Conservation (phyloP, 2,888 invertebrate genomes). For the Belgica antarctica region DNA sequence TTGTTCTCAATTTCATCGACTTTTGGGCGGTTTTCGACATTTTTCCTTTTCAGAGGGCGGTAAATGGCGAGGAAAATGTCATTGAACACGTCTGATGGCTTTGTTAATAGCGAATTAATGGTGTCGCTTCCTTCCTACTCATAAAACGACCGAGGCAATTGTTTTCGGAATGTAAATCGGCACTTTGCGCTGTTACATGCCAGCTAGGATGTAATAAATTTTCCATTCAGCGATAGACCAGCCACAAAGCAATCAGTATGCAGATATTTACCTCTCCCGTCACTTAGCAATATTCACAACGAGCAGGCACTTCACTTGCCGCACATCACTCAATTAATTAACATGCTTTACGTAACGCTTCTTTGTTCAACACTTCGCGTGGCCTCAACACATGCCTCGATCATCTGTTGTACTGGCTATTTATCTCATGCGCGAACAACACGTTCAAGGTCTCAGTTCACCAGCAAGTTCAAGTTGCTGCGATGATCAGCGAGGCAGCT, state of each 20-base stretch:
- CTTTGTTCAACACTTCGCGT: too few relatives aligned
- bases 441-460: background rate
- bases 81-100: slow-evolving; percentile 7
- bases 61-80: too few relatives aligned
- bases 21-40: too few relatives aligned
- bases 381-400: background rate
- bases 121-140: background rate
- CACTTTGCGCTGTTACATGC: background rate
- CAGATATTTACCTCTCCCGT: background rate
- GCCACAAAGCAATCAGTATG: too few relatives aligned
- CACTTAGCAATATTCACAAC: background rate
- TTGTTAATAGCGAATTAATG: background rate
- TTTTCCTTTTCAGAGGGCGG: too few relatives aligned
- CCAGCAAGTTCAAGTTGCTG: background rate
- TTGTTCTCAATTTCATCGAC: too few relatives aligned
- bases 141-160: background rate
- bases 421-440: background rate
- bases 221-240: too few relatives aligned
- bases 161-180: background rate
- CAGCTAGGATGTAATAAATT: slow-evolving; percentile 6
- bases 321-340: too few relatives aligned
- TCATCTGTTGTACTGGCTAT: slow-evolving; percentile 2
- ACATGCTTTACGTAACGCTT: too few relatives aligned
- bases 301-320: slow-evolving; percentile 4
- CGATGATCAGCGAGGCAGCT: too few relatives aligned